A percentile compares a stretch with the other conserved stretches of the same genome.
phyloP scores from a whole-genome alignment of 2,888 invertebrate genomes.

The Heliconius charithonia region DNA sequence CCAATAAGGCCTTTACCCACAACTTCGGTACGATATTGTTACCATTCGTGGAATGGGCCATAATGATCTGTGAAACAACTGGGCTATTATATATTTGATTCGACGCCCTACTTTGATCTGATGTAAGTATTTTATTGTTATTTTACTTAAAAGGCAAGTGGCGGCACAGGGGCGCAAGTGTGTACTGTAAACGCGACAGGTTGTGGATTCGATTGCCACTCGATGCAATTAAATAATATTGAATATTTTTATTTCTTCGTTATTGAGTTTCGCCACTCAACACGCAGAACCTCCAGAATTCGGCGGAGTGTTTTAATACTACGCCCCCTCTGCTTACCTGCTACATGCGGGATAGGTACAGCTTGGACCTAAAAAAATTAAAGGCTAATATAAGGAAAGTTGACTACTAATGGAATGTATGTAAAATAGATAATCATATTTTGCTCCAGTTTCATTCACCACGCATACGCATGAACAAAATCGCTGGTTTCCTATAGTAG shows the following conservation, averaged over 20 bases:
- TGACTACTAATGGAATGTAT: background rate
- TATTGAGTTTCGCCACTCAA: no score
- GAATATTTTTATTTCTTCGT: no score
- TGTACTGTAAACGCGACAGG: no score
- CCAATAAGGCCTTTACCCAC: conserved; percentile 20
- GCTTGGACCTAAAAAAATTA: no score
- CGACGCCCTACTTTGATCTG: background rate
- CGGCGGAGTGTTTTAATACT: no score
- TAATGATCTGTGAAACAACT: conserved; percentile 21
- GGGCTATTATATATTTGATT: conserved; percentile 18
- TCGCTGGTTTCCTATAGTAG: conserved; percentile 14
- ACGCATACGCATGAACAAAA: conserved; percentile 12
- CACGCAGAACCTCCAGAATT: no score
- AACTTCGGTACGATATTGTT: conserved; percentile 19
- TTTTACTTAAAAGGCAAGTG: background rate
- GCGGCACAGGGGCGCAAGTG: no score
- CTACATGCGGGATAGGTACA: no score
- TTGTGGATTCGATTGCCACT: no score
- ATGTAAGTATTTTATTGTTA: conserved; percentile 4
- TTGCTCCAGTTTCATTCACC: conserved; percentile 8
- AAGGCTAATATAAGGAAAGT: background rate
- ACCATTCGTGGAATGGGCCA: conserved; percentile 17
- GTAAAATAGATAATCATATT: conserved; percentile 6
- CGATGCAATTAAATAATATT: no score
- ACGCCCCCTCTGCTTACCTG: no score